phyloP scores from a whole-genome alignment of 2,888 invertebrate species.

The Acanthoscelides obtectus region DNA sequence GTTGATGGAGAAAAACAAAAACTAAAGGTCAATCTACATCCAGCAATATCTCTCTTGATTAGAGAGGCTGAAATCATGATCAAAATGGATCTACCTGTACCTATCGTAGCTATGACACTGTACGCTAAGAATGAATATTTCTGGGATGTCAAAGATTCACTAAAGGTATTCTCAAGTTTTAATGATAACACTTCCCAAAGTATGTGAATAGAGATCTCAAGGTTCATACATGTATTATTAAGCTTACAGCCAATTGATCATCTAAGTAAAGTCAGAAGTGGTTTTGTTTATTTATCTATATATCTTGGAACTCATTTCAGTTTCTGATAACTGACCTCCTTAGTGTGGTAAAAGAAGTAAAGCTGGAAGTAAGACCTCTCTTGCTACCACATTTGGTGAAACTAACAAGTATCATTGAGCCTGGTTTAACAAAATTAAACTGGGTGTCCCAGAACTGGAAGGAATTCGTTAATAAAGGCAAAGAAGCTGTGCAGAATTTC shows the following conservation, averaged over 20 bases:
- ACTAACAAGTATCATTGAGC: slow-evolving; percentile 75
- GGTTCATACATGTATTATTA: no score
- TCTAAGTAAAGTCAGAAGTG: no score
- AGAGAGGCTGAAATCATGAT: slow-evolving; percentile 81
- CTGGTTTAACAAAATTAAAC: slow-evolving; percentile 72
- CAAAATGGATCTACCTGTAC: slow-evolving; percentile 76
- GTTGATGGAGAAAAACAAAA: slow-evolving; percentile 60
- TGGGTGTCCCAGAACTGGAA: slow-evolving; percentile 87
- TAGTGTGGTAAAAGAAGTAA: slow-evolving; percentile 67
- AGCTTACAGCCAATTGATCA: no score
- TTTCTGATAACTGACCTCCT: slow-evolving; percentile 74
- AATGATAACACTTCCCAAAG: no score
- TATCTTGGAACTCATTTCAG: no score
- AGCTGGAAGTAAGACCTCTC: slow-evolving; percentile 84
- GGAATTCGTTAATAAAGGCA: slow-evolving; percentile 69
- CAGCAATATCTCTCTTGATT: slow-evolving; percentile 68
- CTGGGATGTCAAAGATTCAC: slow-evolving; percentile 67
- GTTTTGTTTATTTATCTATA: no score
- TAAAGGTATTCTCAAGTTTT: no score
- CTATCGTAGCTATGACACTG: slow-evolving; percentile 74
- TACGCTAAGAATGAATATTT: slow-evolving; percentile 76
- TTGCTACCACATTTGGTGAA: slow-evolving; percentile 83
- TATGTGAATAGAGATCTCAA: no score
- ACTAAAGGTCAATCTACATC: slow-evolving; percentile 73
- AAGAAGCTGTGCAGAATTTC: slow-evolving; percentile 74